phyloP scores from a whole-genome alignment of 2,888 invertebrate genomes.

The Caenorhabditis sp. region DNA sequence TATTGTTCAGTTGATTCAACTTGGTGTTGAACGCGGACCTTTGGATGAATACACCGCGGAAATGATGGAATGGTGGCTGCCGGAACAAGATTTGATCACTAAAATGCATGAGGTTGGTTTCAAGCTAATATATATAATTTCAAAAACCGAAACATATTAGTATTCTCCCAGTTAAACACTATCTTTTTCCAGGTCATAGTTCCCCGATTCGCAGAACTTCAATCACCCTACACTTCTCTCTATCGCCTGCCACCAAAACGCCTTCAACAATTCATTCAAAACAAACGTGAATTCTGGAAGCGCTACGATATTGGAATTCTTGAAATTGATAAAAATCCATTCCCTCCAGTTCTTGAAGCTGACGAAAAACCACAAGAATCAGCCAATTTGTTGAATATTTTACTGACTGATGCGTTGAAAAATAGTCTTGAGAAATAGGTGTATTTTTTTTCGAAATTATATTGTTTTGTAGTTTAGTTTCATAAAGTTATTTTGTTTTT shows the following conservation, averaged over 20 bases:
- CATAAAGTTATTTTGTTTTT: neutral
- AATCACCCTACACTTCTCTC: conserved; percentile 65
- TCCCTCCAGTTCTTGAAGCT: conserved; percentile 41
- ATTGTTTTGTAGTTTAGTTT: neutral
- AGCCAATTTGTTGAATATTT: conserved; percentile 24
- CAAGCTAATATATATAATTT: neutral
- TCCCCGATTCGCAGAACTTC: conserved; percentile 40
- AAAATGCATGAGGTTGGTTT: conserved; percentile 52
- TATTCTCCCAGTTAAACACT: too few relatives aligned
- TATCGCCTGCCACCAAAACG: conserved; percentile 60
- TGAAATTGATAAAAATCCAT: conserved; percentile 64
- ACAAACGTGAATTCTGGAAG: conserved; percentile 54
- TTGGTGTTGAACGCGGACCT: conserved; percentile 61
- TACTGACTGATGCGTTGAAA: conserved; percentile 35
- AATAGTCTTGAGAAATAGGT: conserved; percentile 16
- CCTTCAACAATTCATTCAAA: conserved; percentile 51
- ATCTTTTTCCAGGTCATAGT: conserved; percentile 43
- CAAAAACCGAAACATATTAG: too few relatives aligned
- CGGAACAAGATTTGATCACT: conserved; percentile 57
- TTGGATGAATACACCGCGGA: conserved; percentile 66
- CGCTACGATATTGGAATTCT: conserved; percentile 60
- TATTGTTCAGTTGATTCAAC: conserved; percentile 64
- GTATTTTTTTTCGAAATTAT: conserved; percentile 3
- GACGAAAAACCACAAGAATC: conserved; percentile 15
- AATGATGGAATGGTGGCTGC: conserved; percentile 70